Evolutionary conservation across 2,888 invertebrate genomes (phyloP).

Genomic region (Trichopoda pennipes): DNA sequence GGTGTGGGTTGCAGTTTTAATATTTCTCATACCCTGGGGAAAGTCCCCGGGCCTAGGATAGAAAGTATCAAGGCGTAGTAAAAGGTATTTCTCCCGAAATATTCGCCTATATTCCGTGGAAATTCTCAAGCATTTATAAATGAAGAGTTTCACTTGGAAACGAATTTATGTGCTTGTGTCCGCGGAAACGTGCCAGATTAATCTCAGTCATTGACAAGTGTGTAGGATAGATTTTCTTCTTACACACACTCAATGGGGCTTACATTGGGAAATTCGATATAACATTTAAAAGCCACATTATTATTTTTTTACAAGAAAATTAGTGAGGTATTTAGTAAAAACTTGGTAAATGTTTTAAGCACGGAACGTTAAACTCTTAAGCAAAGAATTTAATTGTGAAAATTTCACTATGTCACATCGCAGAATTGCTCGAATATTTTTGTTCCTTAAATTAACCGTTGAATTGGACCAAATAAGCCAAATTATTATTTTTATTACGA

Average conservation of each 20-base stretch:
- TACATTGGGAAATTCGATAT: conserved; percentile 75
- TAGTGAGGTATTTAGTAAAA: too few relatives aligned
- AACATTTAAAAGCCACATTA: conserved; percentile 36
- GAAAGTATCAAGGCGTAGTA: conserved; percentile 81
- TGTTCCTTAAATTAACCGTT: too few relatives aligned
- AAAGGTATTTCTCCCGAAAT: conserved; percentile 62
- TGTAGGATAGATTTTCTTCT: conserved; percentile 19
- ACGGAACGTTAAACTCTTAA: too few relatives aligned
- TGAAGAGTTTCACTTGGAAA: conserved; percentile 72
- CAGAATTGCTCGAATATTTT: too few relatives aligned
- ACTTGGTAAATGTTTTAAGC: too few relatives aligned
- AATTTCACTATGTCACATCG: too few relatives aligned
- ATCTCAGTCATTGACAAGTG: conserved; percentile 77
- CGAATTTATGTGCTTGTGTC: conserved; percentile 77
- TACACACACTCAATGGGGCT: conserved; percentile 78
- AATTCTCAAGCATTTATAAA: conserved; percentile 74
- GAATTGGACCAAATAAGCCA: too few relatives aligned
- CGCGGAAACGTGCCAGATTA: conserved; percentile 80
- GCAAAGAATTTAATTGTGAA: too few relatives aligned
- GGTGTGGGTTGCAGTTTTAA: neutral
- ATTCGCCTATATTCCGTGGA: conserved; percentile 79
- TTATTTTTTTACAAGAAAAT: too few relatives aligned
- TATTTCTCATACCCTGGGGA: conserved; percentile 77
- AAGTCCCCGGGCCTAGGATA: conserved; percentile 81
- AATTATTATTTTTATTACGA: too few relatives aligned